Base-by-base conservation (phyloP, 2,888 invertebrate genomes). In the Harmothoe impar region DNA sequence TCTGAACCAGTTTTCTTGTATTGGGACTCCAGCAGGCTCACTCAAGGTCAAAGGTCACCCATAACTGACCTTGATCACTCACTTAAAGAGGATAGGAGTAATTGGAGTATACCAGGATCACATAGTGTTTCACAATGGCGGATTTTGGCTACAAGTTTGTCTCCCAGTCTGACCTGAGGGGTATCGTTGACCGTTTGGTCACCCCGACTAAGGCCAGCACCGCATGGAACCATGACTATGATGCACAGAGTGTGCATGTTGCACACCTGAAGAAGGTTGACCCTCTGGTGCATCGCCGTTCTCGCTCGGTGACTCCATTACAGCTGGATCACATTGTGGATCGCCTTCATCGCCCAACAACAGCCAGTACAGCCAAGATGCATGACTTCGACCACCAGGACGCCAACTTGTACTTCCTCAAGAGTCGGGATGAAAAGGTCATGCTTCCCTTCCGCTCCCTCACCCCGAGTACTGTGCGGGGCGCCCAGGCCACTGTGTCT, bases 341-440 rank as follows among this genome's bases (percentile, higher is more conserved):
- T 0, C 91, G 94, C 20, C 93, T 95, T 20, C 94, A 93, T 7
- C 91, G 93, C 25, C 93, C 94, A 62, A 95, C 94, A 12, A 89
- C 88, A 20, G 91, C 91, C 43, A 90, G 90, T 89, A 89, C 35
- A 0, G 90, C 91, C 31, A 10, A 93, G 93, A 31, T 94, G 94
- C 90, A 90, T 52, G 78, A 92, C 89, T 91, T 91, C 29, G 91
- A 91, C 90, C 43, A 54, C 90, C 90, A 91, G 56, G 91, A 91
- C 43, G 91, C 91, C 29, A 91, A 91, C 51, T 52, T 91, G 52
- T 31, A 52, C 43, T 85, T 68, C 85, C 72, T 91, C 3, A 35
- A 89, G 85, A n/a, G 31, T 23, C 52, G 56, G n/a, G 86, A 86
- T 31, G 31, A 85, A 10, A 29, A 43, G 23, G 91, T 91, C 29